Evolutionary conservation across 2,113 vertebrate species (phyloP), one percentile per base, ranked within the genome.

Genomic region (Chunga burmeisteri): DNA sequence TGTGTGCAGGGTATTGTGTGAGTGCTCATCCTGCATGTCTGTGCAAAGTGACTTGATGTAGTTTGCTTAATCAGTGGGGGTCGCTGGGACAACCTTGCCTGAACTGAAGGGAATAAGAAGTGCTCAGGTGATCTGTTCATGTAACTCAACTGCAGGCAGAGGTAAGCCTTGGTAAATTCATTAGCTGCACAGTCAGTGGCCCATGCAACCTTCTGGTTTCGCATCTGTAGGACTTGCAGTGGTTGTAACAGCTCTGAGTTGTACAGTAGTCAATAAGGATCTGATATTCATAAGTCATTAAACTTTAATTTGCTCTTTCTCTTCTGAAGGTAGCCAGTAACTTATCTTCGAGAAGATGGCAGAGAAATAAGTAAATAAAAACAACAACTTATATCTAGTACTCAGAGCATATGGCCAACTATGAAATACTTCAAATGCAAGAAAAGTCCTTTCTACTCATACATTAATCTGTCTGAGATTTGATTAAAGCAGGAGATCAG

Each of bases 1-100:
- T 90, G 17, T 49, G 3, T 61, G 49, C 27, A 20, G 13, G 6
- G 18, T n/a, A 13, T 53, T 58, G n/a, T 36, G 47, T 72, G 52
- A 82, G 38, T 0, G 0, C 25, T 80, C 2, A 18, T 84, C 29
- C 40, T 81, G 22, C 5, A 32, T 4, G 0, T 65, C 52, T 80
- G 16, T 23, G 40, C 20, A 75, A 68, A 75, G 34, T 53, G 55
- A 79, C 13, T 38, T 72, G 52, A 53, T 34, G 26, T 27, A 22
- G 19, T 61, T 67, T 82, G 22, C 42, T 21, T 71, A 22, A 38
- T 53, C 22, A 58, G 4, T 62, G 32, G 10, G 14, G 14, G 7
- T 73, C 34, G 3, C 49, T 70, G 9, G 16, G 30, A 58, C 22
- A 81, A 29, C 25, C 70, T 70, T 52, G 8, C 12, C 27, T 88